Base-by-base conservation (phyloP, 1,140 invertebrate genomes). In the Ooceraea biroi region DNA sequence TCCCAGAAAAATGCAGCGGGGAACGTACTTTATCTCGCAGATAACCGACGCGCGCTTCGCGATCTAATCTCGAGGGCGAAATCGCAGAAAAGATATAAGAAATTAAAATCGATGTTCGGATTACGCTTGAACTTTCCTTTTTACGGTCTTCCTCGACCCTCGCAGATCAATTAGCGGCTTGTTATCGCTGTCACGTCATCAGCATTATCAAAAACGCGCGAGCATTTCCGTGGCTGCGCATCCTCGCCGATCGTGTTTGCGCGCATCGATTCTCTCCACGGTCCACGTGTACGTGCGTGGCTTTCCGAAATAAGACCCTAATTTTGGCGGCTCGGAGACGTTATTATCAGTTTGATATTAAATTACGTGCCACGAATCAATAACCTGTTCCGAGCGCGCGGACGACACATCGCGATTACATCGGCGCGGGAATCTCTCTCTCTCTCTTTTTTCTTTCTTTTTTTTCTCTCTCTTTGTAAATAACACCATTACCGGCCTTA, bases 291-390 rank as follows among this genome's bases (percentile, higher is more conserved):
- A 69, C 76, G 76, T 80, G 76, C 50, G 44, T 4, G 36, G 65
- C 76, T 52, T 80, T 80, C 63, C 65, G 65, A 71, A 80, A 69
- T 80, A 58, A 80, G 50, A 58, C 12, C 76, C 50, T 80, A 80
- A 80, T 80, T 80, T 80, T 58, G 76, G 68, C 25, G 73, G 36
- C 36, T n/a, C 65, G 65, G 17, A 63, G 76, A 80, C 66, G 76
- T 80, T 71, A 80, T 80, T 80, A 80, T 80, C 63, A 71, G 76
- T 71, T 80, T 80, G 65, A 80, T 80, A 80, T 80, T 80, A 80
- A 80, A 80, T 80, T 80, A 80, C 76, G 76, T 71, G 76, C 25
- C 36, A 19, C 65, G 65, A 80, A 80, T 80, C 65, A 46, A 80
- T 80, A 58, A 71, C 65, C 69, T 25, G 25, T 36, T 0, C 17